Percentiles rank a stretch among this genome's conserved stretches.
These are phyloP conservation scores for Megaceryle alcyon DNA, from an alignment of 2,797 vertebrate species.

Conservation along the genomic window DNA sequence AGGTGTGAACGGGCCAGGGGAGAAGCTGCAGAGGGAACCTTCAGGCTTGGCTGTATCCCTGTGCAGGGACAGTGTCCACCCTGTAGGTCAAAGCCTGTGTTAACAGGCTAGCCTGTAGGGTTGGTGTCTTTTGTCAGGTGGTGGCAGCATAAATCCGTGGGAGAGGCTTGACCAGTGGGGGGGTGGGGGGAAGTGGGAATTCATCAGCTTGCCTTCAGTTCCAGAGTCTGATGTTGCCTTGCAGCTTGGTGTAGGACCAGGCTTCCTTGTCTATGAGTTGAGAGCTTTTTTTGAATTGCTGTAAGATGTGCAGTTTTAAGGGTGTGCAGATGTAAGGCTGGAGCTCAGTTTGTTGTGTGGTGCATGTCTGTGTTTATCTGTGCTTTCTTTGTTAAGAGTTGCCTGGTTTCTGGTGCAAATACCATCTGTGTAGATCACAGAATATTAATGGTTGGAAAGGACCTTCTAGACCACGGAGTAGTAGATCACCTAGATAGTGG, in stretches of 20 bases:
- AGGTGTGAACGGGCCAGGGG: fast-evolving
- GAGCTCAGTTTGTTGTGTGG: background rate
- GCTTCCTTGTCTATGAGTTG: background rate
- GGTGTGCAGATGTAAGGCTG: background rate
- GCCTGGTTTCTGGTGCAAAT: background rate
- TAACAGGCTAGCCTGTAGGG: background rate
- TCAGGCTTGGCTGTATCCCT: background rate
- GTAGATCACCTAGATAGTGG: background rate
- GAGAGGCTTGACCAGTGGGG: background rate
- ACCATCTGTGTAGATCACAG: background rate
- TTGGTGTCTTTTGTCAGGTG: conserved; percentile 27
- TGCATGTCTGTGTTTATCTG: background rate
- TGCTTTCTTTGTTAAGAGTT: background rate
- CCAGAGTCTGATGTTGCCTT: background rate
- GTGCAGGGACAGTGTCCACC: background rate
- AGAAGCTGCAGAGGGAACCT: background rate
- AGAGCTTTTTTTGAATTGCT: background rate
- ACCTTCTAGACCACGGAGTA: too few relatives aligned
- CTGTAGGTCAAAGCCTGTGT: fast-evolving
- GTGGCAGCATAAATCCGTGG: conserved; percentile 52
- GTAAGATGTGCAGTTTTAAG: background rate
- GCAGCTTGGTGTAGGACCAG: background rate
- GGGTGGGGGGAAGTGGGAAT: background rate
- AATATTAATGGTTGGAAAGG: too few relatives aligned
- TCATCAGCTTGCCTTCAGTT: background rate